Evolutionary conservation across 2,888 invertebrate species (phyloP), one percentile per base, ranked within the genome.

Genomic region (Pseudococcus longispinus): DNA sequence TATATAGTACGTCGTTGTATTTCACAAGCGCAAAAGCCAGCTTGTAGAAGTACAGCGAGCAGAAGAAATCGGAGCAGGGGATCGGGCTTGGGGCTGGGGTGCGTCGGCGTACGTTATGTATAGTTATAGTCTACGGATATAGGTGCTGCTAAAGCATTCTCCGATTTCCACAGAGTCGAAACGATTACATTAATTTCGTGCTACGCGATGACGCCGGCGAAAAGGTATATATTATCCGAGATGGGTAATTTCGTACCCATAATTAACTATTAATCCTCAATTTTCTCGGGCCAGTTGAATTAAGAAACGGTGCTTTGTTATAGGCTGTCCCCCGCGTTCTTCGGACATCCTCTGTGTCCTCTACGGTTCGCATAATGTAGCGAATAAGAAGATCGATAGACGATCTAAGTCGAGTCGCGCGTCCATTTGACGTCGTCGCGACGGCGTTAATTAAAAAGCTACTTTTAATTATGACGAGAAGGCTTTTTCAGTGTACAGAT

Each of bases 211-310:
- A 51, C 60, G 60, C 20, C 60, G 60, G 70, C 70, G 18, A 42
- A 80, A 80, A 80, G 77, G 77, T 80, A 80, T 80, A 37, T 42
- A 80, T 80, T 42, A 80, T 80, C 42, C 77, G 77, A 80, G 77
- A 80, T 42, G 42, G 77, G 77, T 80, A 80, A 80, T 80, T 80
- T 80, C 77, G 42, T 80, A 80, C 77, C 77, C 77, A 42, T 80
- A 80, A 80, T 80, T 80, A 80, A 80, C 77, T 80, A 80, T 80
- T 80, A 80, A 80, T 42, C 42, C 77, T 42, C 77, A 42, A 80
- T 80, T 37, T 80, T 80, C 37, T 42, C 77, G 37, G 77, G 37
- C 77, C 77, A 70, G 70, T 80, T 80, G 37, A 80, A 80, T 80
- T 37, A 80, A 80, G 77, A 80, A 80, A 42, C 37, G 42, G 29